These are phyloP conservation scores for Andricus curvator DNA, from an alignment of 2,888 invertebrate species.

Conservation along the genomic window DNA sequence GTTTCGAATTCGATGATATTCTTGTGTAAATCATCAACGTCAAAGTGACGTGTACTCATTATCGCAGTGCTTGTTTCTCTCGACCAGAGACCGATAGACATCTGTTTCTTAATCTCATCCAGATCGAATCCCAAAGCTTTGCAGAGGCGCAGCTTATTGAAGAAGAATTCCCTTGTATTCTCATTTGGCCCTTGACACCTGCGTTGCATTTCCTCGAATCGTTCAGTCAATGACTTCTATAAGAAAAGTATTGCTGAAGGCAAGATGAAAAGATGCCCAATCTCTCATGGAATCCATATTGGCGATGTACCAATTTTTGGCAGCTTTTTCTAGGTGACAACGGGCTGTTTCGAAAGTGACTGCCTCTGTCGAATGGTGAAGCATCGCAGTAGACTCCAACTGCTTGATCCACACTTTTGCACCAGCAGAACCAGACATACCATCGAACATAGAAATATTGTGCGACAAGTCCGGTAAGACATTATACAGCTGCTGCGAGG, in stretches of 20 bases:
- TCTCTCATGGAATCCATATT: background rate
- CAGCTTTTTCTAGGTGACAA: background rate
- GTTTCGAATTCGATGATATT: too few relatives aligned
- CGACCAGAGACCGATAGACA: slow-evolving; percentile 38
- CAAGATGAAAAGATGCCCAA: too few relatives aligned
- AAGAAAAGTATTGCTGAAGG: slow-evolving; percentile 2
- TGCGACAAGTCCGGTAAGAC: too few relatives aligned
- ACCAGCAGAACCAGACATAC: background rate
- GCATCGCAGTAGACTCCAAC: background rate
- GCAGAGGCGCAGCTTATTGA: too few relatives aligned
- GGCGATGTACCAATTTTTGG: background rate
- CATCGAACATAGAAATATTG: background rate
- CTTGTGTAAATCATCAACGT: slow-evolving; percentile 34
- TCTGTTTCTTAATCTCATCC: slow-evolving; percentile 33
- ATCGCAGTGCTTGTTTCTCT: slow-evolving; percentile 27
- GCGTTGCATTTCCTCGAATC: too few relatives aligned
- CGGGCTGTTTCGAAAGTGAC: background rate
- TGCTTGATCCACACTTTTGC: background rate
- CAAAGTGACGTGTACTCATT: background rate
- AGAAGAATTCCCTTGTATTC: too few relatives aligned
- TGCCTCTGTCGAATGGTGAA: slow-evolving; percentile 1
- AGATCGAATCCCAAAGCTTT: too few relatives aligned
- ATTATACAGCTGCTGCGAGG: too few relatives aligned
- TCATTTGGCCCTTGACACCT: too few relatives aligned
- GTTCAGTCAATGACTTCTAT: too few relatives aligned